Percentiles rank a stretch among this genome's conserved stretches.
These are phyloP conservation scores for Eupeodes luniger DNA, from an alignment of 2,888 invertebrate species.

Conservation along the genomic window DNA sequence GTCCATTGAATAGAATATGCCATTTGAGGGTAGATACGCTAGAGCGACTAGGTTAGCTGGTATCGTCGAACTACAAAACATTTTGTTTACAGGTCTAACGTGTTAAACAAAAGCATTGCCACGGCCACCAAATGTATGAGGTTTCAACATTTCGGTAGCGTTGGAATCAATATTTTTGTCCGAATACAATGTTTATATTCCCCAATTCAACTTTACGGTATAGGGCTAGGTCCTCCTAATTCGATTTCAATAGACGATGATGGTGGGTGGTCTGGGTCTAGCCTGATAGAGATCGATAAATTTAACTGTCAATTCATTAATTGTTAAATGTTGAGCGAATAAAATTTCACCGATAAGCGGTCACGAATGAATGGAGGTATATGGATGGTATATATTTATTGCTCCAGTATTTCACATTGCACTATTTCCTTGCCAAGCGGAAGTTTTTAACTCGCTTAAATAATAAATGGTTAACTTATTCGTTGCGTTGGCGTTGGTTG, in stretches of 20 bases:
- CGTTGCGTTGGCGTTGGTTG: neutral
- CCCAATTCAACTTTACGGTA: neutral
- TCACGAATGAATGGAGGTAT: too few relatives aligned
- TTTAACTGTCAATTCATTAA: constrained; percentile 68
- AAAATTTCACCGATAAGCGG: neutral
- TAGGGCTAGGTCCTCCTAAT: neutral
- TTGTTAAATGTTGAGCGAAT: constrained; percentile 69
- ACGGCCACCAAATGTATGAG: constrained; percentile 29
- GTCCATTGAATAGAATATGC: too few relatives aligned
- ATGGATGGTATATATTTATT: too few relatives aligned
- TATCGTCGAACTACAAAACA: too few relatives aligned
- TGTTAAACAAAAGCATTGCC: constrained; percentile 44
- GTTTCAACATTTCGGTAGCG: constrained; percentile 43
- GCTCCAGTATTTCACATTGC: too few relatives aligned
- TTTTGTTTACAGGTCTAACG: neutral
- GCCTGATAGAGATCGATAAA: constrained; percentile 48
- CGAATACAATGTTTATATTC: constrained; percentile 45
- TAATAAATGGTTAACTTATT: constrained; percentile 60
- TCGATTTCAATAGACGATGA: constrained; percentile 10
- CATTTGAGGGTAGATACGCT: too few relatives aligned
- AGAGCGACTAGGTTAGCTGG: too few relatives aligned
- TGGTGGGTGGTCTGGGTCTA: constrained; percentile 1
- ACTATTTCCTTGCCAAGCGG: neutral
- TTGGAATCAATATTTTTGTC: constrained; percentile 34
- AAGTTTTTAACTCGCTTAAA: constrained; percentile 42